A percentile compares a stretch with the other conserved stretches of the same genome.
These are phyloP conservation scores for Nematostella vectensis DNA, from an alignment of 92 coral and sea anemone genomes.

Conservation along the genomic window DNA sequence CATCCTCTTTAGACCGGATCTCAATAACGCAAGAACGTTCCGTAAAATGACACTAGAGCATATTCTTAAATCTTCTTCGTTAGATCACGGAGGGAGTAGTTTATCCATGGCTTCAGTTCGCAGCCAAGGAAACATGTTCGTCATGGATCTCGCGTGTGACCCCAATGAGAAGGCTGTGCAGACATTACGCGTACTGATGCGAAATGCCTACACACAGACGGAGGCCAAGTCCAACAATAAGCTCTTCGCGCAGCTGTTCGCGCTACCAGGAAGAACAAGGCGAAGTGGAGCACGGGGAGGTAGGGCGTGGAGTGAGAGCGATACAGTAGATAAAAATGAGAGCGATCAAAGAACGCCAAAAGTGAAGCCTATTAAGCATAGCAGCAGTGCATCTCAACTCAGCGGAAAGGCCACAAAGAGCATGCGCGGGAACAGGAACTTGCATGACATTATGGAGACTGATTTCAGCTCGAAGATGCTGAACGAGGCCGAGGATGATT, in stretches of 20 bases:
- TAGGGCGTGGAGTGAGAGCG: not conserved
- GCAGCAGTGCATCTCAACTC: slow-evolving; percentile 2
- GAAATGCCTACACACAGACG: slow-evolving; percentile 23
- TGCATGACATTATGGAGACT: not conserved
- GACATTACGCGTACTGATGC: slow-evolving; percentile 4
- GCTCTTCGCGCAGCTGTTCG: slow-evolving; percentile 7
- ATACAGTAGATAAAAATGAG: not conserved
- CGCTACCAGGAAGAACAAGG: slow-evolving; percentile 2
- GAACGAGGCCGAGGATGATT: too few relatives aligned
- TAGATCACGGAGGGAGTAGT: not conserved
- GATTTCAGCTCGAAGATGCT: not conserved
- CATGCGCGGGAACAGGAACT: not conserved
- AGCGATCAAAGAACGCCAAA: not conserved
- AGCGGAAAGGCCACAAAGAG: not conserved
- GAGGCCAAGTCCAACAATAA: slow-evolving; percentile 3
- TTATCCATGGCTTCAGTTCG: slow-evolving; percentile 15
- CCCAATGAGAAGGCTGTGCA: slow-evolving; percentile 45
- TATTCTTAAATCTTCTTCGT: slow-evolving; percentile 3
- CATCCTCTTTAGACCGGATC: slow-evolving; percentile 32
- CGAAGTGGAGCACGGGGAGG: too few relatives aligned
- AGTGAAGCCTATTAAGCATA: not conserved
- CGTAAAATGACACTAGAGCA: slow-evolving; percentile 27
- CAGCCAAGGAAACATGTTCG: slow-evolving; percentile 25
- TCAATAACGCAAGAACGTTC: slow-evolving; percentile 37
- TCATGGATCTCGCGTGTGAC: slow-evolving; percentile 29